A percentile compares a stretch with the other conserved stretches of the same genome.
Evolutionary conservation across 2,113 vertebrate genomes (phyloP).

Genomic region (Ursus arctos): DNA sequence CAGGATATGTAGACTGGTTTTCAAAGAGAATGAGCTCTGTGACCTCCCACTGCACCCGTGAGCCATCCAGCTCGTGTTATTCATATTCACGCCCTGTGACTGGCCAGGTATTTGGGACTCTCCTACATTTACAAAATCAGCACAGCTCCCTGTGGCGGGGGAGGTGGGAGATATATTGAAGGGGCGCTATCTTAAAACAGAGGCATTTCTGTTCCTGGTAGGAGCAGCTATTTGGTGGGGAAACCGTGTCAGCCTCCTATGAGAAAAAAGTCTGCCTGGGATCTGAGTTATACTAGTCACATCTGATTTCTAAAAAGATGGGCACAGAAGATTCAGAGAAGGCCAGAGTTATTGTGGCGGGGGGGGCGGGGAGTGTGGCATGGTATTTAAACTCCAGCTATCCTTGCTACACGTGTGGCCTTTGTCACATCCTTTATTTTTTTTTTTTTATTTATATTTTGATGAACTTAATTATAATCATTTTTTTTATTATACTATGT

Average conservation of each 20-base stretch:
- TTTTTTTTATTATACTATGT: too few relatives aligned
- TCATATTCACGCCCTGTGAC: neutral
- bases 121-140: neutral
- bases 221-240: neutral
- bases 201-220: neutral
- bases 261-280: neutral
- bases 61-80: neutral
- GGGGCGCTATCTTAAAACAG: neutral
- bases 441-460: too few relatives aligned
- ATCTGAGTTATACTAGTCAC: neutral
- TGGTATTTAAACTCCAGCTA: neutral
- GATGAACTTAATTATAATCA: too few relatives aligned
- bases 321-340: neutral
- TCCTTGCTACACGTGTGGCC: neutral
- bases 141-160: neutral
- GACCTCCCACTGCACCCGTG: neutral
- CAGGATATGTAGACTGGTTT: neutral
- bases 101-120: neutral
- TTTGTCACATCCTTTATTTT: neutral
- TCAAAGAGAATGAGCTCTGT: neutral
- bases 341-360: neutral
- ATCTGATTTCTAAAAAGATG: neutral
- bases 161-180: neutral
- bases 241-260: neutral
- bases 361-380: too few relatives aligned